Evolutionary conservation across 2,113 vertebrate genomes (phyloP), one percentile per base, ranked within the genome.

Genomic region (Pao palembangensis): DNA sequence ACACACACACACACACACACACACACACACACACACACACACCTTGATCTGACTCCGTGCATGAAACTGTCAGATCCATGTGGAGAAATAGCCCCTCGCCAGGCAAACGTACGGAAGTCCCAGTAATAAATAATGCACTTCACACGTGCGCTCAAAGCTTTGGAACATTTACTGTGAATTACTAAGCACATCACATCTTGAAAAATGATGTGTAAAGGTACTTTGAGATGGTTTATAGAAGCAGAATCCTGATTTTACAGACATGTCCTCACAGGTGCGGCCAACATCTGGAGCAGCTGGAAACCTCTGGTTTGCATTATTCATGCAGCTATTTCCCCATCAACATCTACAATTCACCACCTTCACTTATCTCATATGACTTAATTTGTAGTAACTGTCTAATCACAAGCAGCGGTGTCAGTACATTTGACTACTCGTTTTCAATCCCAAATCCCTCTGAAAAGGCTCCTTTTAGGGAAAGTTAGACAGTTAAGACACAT

Each of bases 1-100:
- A 53, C 31, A 17, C 18, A 43, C 2, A 31, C 28, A 34, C 8
- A 5, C 34, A 55, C 51, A 50, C 67, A 61, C 51, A 58, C 64
- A 52, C 43, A 2, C 23, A 54, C 28, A 52, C 25, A 61, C 50
- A 64, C 18, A 59, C 34, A 51, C 25, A 18, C n/a, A 42, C 2
- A 41, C 34, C 6, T 50, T 47, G 43, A 17, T 53, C 34, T 23
- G 69, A 17, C 57, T 59, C 64, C 59, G 17, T 13, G 61, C 47
- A 60, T 43, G 47, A 76, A 65, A 25, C 56, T 64, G 42, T 64
- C 42, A 47, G 50, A 58, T 57, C 67, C 68, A 63, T 51, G 51
- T 6, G 31, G 8, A 34, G 31, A 34, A 34, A 34, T 34, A 34
- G 31, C 31, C 31, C 31, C 6, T 8, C 31, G 31, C 31, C 31